Evolutionary conservation across 2,888 invertebrate species (phyloP), one percentile per base, ranked within the genome.

Genomic region (Melinaea marsaeus): DNA sequence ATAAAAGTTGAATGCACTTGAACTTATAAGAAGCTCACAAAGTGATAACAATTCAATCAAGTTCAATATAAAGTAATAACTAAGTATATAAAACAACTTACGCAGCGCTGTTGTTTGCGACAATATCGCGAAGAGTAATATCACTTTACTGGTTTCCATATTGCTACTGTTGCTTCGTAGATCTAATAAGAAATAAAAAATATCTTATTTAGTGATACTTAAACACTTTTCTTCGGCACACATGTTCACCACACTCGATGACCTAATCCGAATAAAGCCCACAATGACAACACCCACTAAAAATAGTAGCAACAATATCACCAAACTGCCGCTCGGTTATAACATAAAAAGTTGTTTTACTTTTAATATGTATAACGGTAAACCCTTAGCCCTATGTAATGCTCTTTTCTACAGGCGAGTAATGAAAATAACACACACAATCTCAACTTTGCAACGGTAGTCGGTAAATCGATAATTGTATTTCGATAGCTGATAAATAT

Each of bases 201-300:
- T 51, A 80, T 77, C 73, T 78, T 81, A 79, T 85, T 83, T 81
- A 78, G 75, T 81, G 74, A 78, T 75, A 76, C 68, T 71, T 72
- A 78, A 81, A 79, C 83, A 86, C 84, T 81, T 83, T 83, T 84
- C 79, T 78, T 82, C 84, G 83, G 84, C 81, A 89, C 89, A 88
- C 88, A 88, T 88, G 90, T 86, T 82, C 83, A 83, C 81, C 72
- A 76, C 86, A 85, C 83, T 83, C 77, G 89, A 90, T 90, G 90
- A 90, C 88, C 90, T 90, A 90, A 90, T 89, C 88, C 85, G 82
- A 86, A 79, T 85, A 81, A 84, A 84, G 86, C 75, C 79, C 79
- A 83, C 83, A 87, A 88, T 90, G 91, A 91, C 91, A 91, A 91
- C 91, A 91, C 90, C 92, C 83, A 92, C 91, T 86, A 90, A 92